Percentiles rank a stretch among this genome's conserved stretches.
phyloP scores from a whole-genome alignment of 2,113 vertebrate species.

The Elgaria multicarinata region DNA sequence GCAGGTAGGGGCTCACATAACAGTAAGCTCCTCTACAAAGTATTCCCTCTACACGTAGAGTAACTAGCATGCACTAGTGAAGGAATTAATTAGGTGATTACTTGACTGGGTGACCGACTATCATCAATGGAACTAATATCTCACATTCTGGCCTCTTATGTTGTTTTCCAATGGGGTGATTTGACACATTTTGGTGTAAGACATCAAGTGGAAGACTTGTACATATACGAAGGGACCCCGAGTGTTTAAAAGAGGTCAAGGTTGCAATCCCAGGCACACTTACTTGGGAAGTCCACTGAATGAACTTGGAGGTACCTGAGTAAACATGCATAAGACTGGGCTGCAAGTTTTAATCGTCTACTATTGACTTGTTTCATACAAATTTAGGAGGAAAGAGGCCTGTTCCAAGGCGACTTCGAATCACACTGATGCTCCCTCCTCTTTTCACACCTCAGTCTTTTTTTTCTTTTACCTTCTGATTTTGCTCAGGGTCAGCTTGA shows the following conservation, averaged over 20 bases:
- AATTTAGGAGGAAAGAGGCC: conserved; percentile 38
- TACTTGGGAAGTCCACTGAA: background rate
- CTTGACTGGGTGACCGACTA: background rate
- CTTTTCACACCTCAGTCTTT: background rate
- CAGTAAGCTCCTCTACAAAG: background rate
- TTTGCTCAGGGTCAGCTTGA: conserved; percentile 95
- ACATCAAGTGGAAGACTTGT: background rate
- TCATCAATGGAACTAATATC: background rate
- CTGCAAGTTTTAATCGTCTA: conserved; percentile 54
- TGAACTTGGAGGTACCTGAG: background rate
- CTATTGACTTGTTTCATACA: conserved; percentile 54
- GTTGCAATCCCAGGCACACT: background rate
- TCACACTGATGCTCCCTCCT: background rate
- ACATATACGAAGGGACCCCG: background rate
- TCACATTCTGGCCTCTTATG: background rate
- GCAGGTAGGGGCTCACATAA: background rate
- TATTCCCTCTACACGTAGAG: background rate
- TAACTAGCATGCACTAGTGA: background rate
- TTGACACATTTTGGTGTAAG: background rate
- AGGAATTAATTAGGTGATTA: background rate
- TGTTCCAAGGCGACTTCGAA: background rate
- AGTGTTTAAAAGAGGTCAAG: background rate
- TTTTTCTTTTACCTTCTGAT: conserved; percentile 92
- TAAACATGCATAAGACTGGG: background rate
- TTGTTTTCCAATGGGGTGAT: background rate